Evolutionary conservation across 2,888 invertebrate genomes (phyloP), one percentile per base, ranked within the genome.

Genomic region (Cryptus armator): DNA sequence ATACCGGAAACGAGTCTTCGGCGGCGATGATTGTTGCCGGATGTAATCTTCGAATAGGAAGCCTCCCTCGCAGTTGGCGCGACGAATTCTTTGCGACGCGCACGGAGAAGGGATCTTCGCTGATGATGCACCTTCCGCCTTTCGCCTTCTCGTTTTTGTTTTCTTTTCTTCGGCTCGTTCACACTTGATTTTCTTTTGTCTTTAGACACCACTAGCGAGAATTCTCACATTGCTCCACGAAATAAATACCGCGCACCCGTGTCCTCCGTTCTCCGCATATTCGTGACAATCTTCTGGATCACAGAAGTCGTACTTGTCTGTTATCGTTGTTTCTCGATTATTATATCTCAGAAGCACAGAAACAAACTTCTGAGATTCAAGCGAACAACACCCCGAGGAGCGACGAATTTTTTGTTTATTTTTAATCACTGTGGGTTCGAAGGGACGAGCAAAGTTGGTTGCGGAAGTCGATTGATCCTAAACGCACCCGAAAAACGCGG

Each of bases 1-100:
- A 32, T 37, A 70, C 74, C 32, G 43, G 74, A 37, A 7, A 67
- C 67, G 67, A 66, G 66, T 85, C 85, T 85, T 85, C 85, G 76
- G 62, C 37, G 37, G 67, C 10, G 68, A 64, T 46, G 56, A 43
- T 37, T 32, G 32, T 62, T 14, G 75, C 74, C 72, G 74, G 74
- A 72, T 66, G 72, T 46, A 43, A 71, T 81, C 81, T 74, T 68
- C 74, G 32, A 68, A 32, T n/a, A 43, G 66, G 43, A 9, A 16
- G 7, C 37, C 37, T 9, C 9, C 43, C 66, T 66, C 43, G 66
- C 62, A 1, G 32, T 32, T 14, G 29, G 32, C 29, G 14, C n/a
- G 12, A 29, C 62, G 62, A 37, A 32, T 62, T 76, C 80, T 80
- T 81, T 76, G 37, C 46, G 43, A 29, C n/a, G 16, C 14, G 68